A percentile compares a stretch with the other conserved stretches of the same genome.
These are phyloP conservation scores for Hephaestus fuliginosus DNA, from an alignment of 2,797 vertebrate genomes.

Conservation along the genomic window DNA sequence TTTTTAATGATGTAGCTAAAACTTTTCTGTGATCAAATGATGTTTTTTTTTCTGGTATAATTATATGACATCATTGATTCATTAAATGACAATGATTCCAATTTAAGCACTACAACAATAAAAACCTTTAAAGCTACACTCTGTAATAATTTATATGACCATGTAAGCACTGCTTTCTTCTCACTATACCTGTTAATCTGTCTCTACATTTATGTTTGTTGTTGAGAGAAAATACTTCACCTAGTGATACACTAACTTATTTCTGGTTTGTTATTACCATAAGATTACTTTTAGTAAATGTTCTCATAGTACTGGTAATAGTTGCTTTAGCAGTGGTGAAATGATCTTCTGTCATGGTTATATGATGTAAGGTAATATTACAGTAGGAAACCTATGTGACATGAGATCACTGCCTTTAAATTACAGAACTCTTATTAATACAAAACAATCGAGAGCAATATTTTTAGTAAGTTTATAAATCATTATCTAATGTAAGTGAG, in stretches of 20 bases:
- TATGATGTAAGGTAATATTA: neutral
- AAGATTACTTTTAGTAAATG: neutral
- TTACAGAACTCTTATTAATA: neutral
- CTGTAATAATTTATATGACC: neutral
- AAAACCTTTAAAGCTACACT: slow-evolving; percentile 33
- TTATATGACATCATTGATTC: slow-evolving; percentile 15
- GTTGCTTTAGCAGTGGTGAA: neutral
- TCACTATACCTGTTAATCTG: slow-evolving; percentile 3
- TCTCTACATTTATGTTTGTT: neutral
- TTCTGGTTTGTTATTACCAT: neutral
- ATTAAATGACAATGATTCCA: slow-evolving; percentile 36
- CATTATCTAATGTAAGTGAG: neutral
- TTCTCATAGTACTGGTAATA: neutral
- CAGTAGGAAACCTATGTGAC: neutral
- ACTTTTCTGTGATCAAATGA: slow-evolving; percentile 10
- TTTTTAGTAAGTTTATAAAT: neutral
- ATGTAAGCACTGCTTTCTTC: neutral
- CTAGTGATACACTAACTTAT: neutral
- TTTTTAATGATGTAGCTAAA: slow-evolving; percentile 41
- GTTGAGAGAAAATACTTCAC: neutral
- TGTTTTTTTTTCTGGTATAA: slow-evolving; percentile 25
- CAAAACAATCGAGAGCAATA: neutral
- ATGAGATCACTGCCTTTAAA: neutral
- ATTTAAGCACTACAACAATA: slow-evolving; percentile 33
- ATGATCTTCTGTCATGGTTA: neutral